Base-by-base conservation (phyloP, 2,888 invertebrate genomes). In the Stenichneumon culpator region DNA sequence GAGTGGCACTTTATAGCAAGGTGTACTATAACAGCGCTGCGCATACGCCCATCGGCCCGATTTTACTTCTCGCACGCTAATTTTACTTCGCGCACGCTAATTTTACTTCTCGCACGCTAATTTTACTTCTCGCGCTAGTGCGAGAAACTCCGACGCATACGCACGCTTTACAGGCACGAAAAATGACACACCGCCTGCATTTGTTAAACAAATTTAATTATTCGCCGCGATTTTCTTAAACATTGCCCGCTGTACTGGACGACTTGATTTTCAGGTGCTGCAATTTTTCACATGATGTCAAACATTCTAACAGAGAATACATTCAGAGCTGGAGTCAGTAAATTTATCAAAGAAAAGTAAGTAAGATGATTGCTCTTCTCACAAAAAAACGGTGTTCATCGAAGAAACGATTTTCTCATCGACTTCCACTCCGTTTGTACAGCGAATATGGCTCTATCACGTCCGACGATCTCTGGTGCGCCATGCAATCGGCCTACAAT, bases 231-330 rank as follows among this genome's bases (percentile, higher is more conserved):
- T 65, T 36, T 5, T 36, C n/a, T 65, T 65, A 32, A 32, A 9
- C 16, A 52, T 11, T 14, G 9, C 1, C 22, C 54, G 19, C 19
- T 54, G 19, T 54, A 57, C 19, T 57, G 14, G 39, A 14, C 47
- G 7, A 16, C n/a, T 54, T 19, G 57, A 9, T 54, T 73, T 80
- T 77, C 25, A 85, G 85, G 85, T 72, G 90, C 95, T 1, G 94
- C 95, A 1, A 91, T 96, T 2, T 94, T 96, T 57, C 91, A 95
- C 70, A 96, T 95, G 95, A 94, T 96, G 93, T 92, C 94, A 57
- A 92, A 94, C 83, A 94, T 95, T 83, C 90, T 95, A 4, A 95
- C 95, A 0, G 93, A 94, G 70, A 89, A 89, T 0, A 92, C 92
- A 0, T 95, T 96, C 88, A 92, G 93, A 86, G 90, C 90, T 4